A percentile compares a stretch with the other conserved stretches of the same genome.
Evolutionary conservation across 2,113 vertebrate genomes (phyloP).

Genomic region (Pteronura brasiliensis): DNA sequence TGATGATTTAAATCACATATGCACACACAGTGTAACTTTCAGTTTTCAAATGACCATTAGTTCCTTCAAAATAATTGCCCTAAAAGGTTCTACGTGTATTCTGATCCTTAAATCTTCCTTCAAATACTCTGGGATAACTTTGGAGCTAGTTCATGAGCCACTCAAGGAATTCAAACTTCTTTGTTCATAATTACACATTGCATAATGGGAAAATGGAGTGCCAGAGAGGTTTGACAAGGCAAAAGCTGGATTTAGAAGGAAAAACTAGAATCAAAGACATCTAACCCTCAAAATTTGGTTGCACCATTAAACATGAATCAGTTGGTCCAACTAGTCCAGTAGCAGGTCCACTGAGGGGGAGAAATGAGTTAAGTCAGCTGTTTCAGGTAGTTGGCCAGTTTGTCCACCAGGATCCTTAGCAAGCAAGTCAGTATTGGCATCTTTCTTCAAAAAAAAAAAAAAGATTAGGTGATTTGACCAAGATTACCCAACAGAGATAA

Average conservation of each 20-base stretch:
- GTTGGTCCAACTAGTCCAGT: not conserved
- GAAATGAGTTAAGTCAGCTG: not conserved
- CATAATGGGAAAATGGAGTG: conserved; percentile 14
- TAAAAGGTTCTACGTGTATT: not conserved
- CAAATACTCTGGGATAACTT: not conserved
- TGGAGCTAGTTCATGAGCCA: not conserved
- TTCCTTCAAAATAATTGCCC: conserved; percentile 32
- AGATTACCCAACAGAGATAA: conserved; percentile 11
- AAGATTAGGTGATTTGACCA: conserved; percentile 21
- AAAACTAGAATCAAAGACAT: not conserved
- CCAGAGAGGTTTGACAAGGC: not conserved
- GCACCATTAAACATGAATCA: not conserved
- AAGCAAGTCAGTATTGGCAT: conserved; percentile 25
- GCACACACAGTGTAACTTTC: not conserved
- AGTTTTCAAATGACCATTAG: conserved; percentile 52
- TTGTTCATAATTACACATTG: not conserved
- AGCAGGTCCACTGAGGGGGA: not conserved
- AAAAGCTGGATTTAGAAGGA: conserved; percentile 13
- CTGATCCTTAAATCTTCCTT: not conserved
- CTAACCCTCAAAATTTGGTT: not conserved
- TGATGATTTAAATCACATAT: not conserved
- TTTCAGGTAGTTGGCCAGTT: not conserved
- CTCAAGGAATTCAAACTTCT: not conserved
- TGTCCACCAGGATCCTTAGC: not conserved
- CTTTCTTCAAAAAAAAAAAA: conserved; percentile 46